Base-by-base conservation (phyloP, 2,888 invertebrate species). In the Perizoma affinitatum region DNA sequence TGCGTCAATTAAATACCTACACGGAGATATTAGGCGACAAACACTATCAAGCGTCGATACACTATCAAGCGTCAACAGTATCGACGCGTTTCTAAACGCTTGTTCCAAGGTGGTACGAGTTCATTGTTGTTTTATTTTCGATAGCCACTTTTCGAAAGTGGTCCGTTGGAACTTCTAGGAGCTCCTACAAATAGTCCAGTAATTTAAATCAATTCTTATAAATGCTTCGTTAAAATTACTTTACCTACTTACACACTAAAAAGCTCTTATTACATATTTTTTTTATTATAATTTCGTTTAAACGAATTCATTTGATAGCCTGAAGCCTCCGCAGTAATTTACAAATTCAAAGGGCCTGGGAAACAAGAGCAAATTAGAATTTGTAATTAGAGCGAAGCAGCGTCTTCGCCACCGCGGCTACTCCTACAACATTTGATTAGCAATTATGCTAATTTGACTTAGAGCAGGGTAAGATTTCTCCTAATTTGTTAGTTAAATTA, bases 371-470 rank as follows among this genome's bases (percentile, higher is more conserved):
- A 82, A 89, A 91, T 92, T 90, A 90, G 90, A 90, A 91, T 91
- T 90, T 89, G 86, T 91, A 92, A 92, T 91, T 91, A 91, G 88
- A 79, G 79, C 80, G 84, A 80, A 82, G 84, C 84, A 79, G 82
- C 81, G 78, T 79, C 78, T 81, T 80, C 80, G 82, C 79, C 50
- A 78, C 81, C 79, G 78, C 80, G 79, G 83, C 84, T 81, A 83
- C 86, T 86, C 86, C 86, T 85, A 87, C 88, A 87, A 87, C 90
- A 86, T 91, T 91, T 92, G 91, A 91, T 92, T 91, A 92, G 86
- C 90, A 90, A 92, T 92, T 92, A 92, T 91, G 91, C 82, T 89
- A 92, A 92, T 92, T 88, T 85, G 86, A 86, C 89, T 91, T 85
- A 87, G 87, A 89, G 87, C 87, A 86, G 88, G 88, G 88, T 89